Evolutionary conservation across 2,888 invertebrate species (phyloP), one percentile per base, ranked within the genome.

Genomic region (Eupithecia abbreviata): DNA sequence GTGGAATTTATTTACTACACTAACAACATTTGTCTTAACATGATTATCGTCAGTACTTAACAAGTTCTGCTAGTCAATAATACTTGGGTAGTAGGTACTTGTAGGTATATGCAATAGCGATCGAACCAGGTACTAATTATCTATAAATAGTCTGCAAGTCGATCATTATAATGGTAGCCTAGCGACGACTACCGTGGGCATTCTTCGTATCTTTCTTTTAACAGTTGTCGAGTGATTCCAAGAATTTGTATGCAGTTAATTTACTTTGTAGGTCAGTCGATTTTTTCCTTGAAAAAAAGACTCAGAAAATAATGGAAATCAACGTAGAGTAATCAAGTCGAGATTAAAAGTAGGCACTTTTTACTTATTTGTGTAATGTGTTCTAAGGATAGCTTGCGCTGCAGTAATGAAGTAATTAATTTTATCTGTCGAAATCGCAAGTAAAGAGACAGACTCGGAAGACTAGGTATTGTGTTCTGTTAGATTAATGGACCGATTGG

Each of bases 361-460:
- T 30, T 62, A 62, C 62, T 30, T 30, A 62, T 10, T 30, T 62
- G 30, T 9, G 18, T 18, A 55, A 55, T 55, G 55, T 18, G 55
- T 58, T 62, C 62, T 30, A n/a, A 58, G 77, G 73, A 81, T 77
- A 82, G 83, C 82, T 83, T 79, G 81, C 74, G 76, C 80, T 83
- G 84, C 85, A 84, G 79, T 82, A 81, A 81, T 76, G 73, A 82
- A 79, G 79, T 79, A 43, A 77, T 80, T 76, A 77, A 76, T 75
- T 79, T 72, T 76, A 75, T 77, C 75, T 73, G 74, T 78, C 76
- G 77, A 74, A 77, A 76, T 73, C 79, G 73, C 55, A 55, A n/a
- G 6, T 55, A 55, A 51, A n/a, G 55, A 55, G 55, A n/a, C 7
- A 45, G 45, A 45, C 49, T n/a, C 7, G 6, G 6, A 2, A 18